These are phyloP conservation scores for Meda fulgida DNA, from an alignment of 2,797 vertebrate species.

Conservation along the genomic window DNA sequence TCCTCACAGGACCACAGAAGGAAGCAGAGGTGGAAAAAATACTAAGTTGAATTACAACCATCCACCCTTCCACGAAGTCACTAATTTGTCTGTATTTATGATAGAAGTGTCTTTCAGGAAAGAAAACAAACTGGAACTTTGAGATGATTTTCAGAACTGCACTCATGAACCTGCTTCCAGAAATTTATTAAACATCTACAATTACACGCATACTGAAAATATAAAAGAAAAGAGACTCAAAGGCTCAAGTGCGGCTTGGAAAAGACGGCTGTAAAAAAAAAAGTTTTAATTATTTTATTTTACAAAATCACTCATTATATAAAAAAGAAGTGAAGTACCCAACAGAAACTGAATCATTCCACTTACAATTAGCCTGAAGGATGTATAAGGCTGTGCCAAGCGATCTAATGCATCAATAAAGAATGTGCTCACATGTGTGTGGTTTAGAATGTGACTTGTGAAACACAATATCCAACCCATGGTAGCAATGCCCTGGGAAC, in stretches of 20 bases:
- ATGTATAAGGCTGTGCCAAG: not conserved
- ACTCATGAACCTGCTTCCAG: conserved; percentile 38
- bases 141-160: conserved; percentile 38
- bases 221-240: conserved; percentile 25
- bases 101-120: conserved; percentile 61
- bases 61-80: conserved; percentile 71
- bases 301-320: not conserved
- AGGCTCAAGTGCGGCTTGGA: not conserved
- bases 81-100: conserved; percentile 65
- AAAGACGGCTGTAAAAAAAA: conserved; percentile 49
- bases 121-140: conserved; percentile 40
- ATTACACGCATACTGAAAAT: conserved; percentile 34
- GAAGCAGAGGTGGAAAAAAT: conserved; percentile 62
- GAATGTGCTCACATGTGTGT: not conserved
- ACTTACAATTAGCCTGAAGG: not conserved
- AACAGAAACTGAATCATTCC: not conserved
- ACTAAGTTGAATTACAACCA: conserved; percentile 75
- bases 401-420: not conserved
- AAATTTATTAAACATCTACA: conserved; percentile 49
- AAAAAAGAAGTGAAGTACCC: not conserved
- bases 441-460: not conserved
- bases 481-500: not conserved
- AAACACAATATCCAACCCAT: not conserved
- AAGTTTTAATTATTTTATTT: too few relatives aligned
- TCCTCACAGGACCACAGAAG: conserved; percentile 70